phyloP scores from a whole-genome alignment of 2,113 vertebrate genomes.

The Periophthalmodon schlosseri region DNA sequence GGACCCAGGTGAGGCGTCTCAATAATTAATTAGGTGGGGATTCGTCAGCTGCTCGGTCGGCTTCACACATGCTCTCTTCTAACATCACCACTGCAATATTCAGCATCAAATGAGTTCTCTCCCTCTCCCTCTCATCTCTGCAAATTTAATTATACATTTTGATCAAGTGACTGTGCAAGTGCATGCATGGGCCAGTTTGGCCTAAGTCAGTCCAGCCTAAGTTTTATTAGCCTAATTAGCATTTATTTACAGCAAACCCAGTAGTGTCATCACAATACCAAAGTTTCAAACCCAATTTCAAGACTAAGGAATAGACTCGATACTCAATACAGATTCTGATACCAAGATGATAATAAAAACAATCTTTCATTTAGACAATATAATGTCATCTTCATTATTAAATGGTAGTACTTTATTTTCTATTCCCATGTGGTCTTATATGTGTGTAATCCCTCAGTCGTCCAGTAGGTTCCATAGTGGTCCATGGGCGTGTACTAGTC shows the following conservation, averaged over 20 bases:
- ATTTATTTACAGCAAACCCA: neutral
- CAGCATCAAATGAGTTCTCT: neutral
- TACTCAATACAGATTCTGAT: no score
- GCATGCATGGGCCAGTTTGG: neutral
- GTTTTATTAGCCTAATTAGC: neutral
- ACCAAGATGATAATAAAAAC: no score
- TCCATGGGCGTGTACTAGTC: no score
- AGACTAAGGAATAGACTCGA: no score
- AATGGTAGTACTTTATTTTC: no score
- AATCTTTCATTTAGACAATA: no score
- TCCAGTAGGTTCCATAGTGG: no score
- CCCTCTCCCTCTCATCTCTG: neutral
- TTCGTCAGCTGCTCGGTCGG: slow-evolving; percentile 60
- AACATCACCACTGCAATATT: neutral
- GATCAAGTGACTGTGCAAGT: neutral
- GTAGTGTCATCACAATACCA: no score
- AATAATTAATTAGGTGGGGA: slow-evolving; percentile 64
- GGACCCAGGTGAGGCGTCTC: slow-evolving; percentile 48
- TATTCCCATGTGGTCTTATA: no score
- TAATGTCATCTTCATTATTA: no score
- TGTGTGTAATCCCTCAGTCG: no score
- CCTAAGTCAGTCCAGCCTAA: neutral
- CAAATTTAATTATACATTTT: neutral
- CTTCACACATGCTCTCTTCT: neutral
- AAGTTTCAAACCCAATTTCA: no score